Evolutionary conservation across 2,797 vertebrate species (phyloP).

Genomic region (Jordanella pulchra): DNA sequence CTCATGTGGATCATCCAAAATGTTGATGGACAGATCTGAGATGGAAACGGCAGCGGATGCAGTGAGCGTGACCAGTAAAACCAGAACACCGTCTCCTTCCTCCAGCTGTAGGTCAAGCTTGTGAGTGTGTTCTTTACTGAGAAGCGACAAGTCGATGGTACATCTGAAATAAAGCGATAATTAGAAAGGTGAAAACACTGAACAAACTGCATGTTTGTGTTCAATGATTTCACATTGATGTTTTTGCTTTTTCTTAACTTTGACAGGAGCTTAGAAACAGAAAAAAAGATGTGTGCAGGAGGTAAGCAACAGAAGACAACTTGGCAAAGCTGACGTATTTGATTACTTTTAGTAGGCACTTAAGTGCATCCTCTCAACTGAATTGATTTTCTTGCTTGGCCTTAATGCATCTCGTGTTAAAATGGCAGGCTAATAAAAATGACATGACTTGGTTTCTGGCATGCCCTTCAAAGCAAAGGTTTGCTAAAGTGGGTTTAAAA

Average conservation of each 20-base stretch:
- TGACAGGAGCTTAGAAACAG: slow-evolving; percentile 9
- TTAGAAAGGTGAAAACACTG: slow-evolving; percentile 1
- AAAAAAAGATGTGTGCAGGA: slow-evolving; percentile 8
- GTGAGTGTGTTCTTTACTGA: slow-evolving; percentile 93
- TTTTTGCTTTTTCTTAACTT: not conserved
- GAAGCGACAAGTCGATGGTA: slow-evolving; percentile 87
- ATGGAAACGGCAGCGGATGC: slow-evolving; percentile 91
- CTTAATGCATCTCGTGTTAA: slow-evolving; percentile 32
- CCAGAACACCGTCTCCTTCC: slow-evolving; percentile 89
- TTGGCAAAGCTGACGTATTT: slow-evolving; percentile 29
- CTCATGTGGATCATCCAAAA: slow-evolving; percentile 89
- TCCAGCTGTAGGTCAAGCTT: slow-evolving; percentile 89
- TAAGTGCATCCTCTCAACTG: slow-evolving; percentile 25
- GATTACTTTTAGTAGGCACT: slow-evolving; percentile 30
- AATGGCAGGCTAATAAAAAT: slow-evolving; percentile 41
- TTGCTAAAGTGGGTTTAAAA: slow-evolving; percentile 19
- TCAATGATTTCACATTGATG: slow-evolving; percentile 2
- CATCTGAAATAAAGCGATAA: slow-evolving; percentile 81
- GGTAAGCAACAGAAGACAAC: slow-evolving; percentile 26
- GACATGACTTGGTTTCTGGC: slow-evolving; percentile 22
- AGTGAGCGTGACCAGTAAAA: slow-evolving; percentile 93
- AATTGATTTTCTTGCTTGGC: slow-evolving; percentile 45
- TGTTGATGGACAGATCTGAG: slow-evolving; percentile 89
- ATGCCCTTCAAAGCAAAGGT: slow-evolving; percentile 30
- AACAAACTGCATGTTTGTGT: not conserved